Evolutionary conservation across 2,888 invertebrate genomes (phyloP).

Genomic region (Nymphalis urticae): DNA sequence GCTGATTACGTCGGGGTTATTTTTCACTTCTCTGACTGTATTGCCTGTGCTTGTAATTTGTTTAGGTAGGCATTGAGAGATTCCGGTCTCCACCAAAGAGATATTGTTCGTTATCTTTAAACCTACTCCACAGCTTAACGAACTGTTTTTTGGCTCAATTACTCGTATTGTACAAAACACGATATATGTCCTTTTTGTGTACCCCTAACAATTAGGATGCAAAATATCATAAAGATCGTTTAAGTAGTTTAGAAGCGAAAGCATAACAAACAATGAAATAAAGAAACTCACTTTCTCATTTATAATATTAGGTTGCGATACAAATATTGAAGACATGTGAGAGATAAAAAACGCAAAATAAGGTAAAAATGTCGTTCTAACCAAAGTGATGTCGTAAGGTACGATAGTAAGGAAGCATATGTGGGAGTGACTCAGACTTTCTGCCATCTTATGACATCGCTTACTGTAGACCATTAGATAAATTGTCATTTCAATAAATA

Average conservation of each 20-base stretch:
- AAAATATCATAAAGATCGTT: too few relatives aligned
- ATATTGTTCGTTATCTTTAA: slow-evolving; percentile 33
- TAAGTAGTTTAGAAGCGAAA: too few relatives aligned
- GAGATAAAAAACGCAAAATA: too few relatives aligned
- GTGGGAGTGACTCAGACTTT: slow-evolving; percentile 20
- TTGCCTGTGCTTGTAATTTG: slow-evolving; percentile 58
- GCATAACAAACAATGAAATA: too few relatives aligned
- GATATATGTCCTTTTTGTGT: too few relatives aligned
- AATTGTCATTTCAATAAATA: slow-evolving; percentile 36
- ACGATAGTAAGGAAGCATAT: slow-evolving; percentile 9
- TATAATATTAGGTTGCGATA: too few relatives aligned
- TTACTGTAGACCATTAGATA: slow-evolving; percentile 36
- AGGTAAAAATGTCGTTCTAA: too few relatives aligned
- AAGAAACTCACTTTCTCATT: too few relatives aligned
- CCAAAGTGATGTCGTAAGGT: too few relatives aligned
- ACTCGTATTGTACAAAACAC: too few relatives aligned
- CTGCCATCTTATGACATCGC: slow-evolving; percentile 35
- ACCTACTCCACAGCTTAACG: slow-evolving; percentile 10
- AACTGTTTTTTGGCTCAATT: not conserved
- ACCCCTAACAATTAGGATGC: too few relatives aligned
- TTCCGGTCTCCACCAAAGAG: slow-evolving; percentile 39
- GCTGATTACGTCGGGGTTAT: slow-evolving; percentile 64
- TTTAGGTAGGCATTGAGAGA: slow-evolving; percentile 48
- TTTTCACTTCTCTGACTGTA: slow-evolving; percentile 61
- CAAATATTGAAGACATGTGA: too few relatives aligned